Evolutionary conservation across 2,113 vertebrate genomes (phyloP).

Genomic region (Cnemophilus loriae): DNA sequence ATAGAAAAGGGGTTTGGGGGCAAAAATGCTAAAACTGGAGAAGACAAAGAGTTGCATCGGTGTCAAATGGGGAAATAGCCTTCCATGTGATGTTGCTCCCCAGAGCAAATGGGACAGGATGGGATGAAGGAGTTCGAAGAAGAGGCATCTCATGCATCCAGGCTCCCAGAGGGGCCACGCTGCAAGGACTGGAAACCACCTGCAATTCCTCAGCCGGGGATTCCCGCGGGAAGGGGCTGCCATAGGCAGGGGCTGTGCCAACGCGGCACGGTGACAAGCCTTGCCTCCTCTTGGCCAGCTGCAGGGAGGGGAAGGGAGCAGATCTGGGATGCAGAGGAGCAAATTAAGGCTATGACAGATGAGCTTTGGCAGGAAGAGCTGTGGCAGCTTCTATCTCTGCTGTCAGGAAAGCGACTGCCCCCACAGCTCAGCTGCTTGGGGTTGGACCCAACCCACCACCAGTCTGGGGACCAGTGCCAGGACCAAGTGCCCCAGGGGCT

Average conservation of each 20-base stretch:
- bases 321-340: background rate
- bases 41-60: background rate
- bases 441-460: background rate
- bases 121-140: background rate
- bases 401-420: background rate
- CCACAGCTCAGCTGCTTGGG: background rate
- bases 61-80: background rate
- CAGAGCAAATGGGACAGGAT: background rate
- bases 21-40: background rate
- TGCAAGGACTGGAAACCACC: constrained; percentile 21
- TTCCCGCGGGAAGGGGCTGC: background rate
- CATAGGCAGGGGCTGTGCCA: background rate
- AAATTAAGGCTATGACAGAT: background rate
- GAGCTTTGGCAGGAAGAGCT: background rate
- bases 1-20: rapidly evolving
- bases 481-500: rapidly evolving
- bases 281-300: background rate
- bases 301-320: background rate
- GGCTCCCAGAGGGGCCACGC: rapidly evolving
- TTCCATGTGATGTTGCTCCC: rapidly evolving
- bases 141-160: background rate
- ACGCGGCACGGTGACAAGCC: rapidly evolving
- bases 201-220: background rate
- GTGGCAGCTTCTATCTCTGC: background rate
- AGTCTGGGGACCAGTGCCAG: background rate